Conservation (phyloP, 2,888 invertebrate genomes). For the Nomada ruficornis region DNA sequence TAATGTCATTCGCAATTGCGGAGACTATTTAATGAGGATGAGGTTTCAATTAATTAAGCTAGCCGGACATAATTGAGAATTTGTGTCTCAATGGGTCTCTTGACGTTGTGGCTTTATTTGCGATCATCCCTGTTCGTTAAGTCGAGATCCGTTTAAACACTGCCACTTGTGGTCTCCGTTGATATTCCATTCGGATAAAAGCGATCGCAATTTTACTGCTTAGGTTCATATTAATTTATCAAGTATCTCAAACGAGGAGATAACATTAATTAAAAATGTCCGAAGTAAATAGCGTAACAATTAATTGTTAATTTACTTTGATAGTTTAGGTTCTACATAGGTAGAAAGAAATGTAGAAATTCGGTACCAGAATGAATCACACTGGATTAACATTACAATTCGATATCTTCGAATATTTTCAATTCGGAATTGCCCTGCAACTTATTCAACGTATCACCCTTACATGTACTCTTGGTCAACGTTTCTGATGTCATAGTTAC, state of each 20-base stretch:
- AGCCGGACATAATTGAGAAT: background rate
- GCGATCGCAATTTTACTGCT: background rate
- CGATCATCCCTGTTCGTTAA: background rate
- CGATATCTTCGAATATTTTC: background rate
- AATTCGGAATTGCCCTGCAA: background rate
- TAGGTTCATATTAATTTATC: background rate
- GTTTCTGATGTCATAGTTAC: constrained; percentile 5
- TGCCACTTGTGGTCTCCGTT: background rate
- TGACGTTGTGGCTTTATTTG: background rate
- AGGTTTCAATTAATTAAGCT: constrained; percentile 22
- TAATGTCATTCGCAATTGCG: too few species aligned
- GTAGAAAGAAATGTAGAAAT: too few species aligned
- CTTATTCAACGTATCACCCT: background rate
- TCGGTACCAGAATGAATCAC: too few species aligned
- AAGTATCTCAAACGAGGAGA: too few species aligned
- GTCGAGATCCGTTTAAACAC: constrained; percentile 1
- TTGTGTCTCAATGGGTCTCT: background rate
- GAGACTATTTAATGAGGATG: background rate
- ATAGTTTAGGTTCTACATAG: too few species aligned
- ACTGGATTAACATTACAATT: too few species aligned
- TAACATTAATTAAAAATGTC: too few species aligned
- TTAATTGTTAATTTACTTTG: too few species aligned
- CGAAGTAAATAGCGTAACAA: too few species aligned
- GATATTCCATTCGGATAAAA: constrained; percentile 1
- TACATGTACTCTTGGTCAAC: background rate